These are phyloP conservation scores for Mamestra brassicae DNA, from an alignment of 2,888 invertebrate species.

Conservation along the genomic window DNA sequence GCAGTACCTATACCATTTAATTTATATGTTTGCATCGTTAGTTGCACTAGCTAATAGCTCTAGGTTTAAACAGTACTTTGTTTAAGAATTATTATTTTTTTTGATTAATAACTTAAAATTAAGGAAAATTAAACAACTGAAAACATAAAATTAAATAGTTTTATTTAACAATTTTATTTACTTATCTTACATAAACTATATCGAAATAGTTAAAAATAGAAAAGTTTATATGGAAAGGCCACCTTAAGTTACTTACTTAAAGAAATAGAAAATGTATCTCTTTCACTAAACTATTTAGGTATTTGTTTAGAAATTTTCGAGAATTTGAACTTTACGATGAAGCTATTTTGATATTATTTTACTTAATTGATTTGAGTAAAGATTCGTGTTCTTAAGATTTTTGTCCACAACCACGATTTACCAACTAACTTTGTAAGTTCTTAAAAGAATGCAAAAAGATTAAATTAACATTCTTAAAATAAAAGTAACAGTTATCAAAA, in stretches of 20 bases:
- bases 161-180: slow-evolving; percentile 77
- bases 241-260: slow-evolving; percentile 77
- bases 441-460: neutral
- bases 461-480: neutral
- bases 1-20: too few species aligned
- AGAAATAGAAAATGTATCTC: slow-evolving; percentile 66
- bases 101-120: slow-evolving; percentile 42
- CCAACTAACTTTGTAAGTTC: neutral
- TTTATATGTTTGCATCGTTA: too few species aligned
- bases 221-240: slow-evolving; percentile 89
- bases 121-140: slow-evolving; percentile 69
- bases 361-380: slow-evolving; percentile 38
- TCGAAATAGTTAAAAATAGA: slow-evolving; percentile 86
- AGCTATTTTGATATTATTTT: slow-evolving; percentile 34
- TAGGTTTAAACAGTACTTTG: too few species aligned
- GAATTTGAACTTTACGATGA: slow-evolving; percentile 62
- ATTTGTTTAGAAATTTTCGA: slow-evolving; percentile 51
- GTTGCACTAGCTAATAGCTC: too few species aligned
- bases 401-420: slow-evolving; percentile 51
- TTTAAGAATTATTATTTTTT: too few species aligned
- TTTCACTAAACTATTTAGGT: slow-evolving; percentile 36
- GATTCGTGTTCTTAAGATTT: slow-evolving; percentile 46
- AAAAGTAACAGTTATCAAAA: slow-evolving; percentile 13
- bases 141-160: slow-evolving; percentile 67
- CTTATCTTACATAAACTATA: slow-evolving; percentile 88